phyloP scores from a whole-genome alignment of 2,797 vertebrate species.

The Siniperca scherzeri region DNA sequence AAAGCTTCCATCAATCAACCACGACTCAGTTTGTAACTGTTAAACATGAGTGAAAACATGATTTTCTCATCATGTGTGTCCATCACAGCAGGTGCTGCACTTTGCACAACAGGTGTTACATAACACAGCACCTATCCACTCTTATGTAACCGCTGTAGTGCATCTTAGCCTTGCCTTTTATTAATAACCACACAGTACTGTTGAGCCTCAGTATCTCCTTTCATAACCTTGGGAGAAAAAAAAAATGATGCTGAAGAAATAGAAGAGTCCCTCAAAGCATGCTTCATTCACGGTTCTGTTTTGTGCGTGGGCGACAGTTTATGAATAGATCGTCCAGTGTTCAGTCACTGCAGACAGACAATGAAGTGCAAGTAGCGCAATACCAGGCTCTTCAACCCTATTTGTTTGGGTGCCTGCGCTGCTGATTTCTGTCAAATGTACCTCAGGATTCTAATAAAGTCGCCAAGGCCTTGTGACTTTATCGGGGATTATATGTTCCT shows the following conservation, averaged over 20 bases:
- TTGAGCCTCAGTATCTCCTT: constrained; percentile 20
- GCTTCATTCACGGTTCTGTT: constrained; percentile 40
- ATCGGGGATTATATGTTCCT: constrained; percentile 67
- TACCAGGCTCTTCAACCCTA: neutral
- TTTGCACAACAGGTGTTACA: constrained; percentile 67
- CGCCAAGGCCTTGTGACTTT: constrained; percentile 44
- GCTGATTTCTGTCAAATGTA: constrained; percentile 45
- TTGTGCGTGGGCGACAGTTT: constrained; percentile 36
- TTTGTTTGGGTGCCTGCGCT: constrained; percentile 53
- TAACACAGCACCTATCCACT: constrained; percentile 59
- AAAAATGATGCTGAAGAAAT: neutral
- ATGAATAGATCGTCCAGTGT: constrained; percentile 24
- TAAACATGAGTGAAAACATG: constrained; percentile 8
- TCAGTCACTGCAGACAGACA: constrained; percentile 42
- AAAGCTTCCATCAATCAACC: neutral
- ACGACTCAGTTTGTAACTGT: neutral
- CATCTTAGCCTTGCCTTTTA: constrained; percentile 48
- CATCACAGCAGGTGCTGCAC: constrained; percentile 53
- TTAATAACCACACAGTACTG: constrained; percentile 30
- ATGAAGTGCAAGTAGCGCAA: constrained; percentile 8
- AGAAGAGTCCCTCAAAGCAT: constrained; percentile 33
- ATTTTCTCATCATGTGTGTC: constrained; percentile 25
- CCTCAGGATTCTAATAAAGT: constrained; percentile 61
- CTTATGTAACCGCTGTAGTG: constrained; percentile 65
- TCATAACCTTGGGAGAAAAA: constrained; percentile 41